These are phyloP conservation scores for Pangasianodon hypophthalmus DNA, from an alignment of 2,113 vertebrate genomes.

Conservation along the genomic window DNA sequence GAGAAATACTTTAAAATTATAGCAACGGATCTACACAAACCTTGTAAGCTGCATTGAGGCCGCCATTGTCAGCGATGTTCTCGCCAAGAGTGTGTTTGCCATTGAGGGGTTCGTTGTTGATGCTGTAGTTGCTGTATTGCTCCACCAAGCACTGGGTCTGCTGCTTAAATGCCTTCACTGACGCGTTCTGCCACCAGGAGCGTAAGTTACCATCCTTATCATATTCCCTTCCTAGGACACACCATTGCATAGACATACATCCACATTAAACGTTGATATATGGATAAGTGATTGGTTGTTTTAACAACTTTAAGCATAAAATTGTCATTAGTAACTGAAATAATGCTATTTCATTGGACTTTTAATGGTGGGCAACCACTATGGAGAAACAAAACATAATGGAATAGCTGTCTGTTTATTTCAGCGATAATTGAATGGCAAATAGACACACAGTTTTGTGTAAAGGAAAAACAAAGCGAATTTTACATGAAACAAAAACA, in stretches of 20 bases:
- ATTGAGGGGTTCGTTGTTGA: conserved; percentile 87
- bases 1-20: neutral
- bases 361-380: neutral
- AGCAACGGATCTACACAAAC: conserved; percentile 61
- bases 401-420: neutral
- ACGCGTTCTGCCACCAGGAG: conserved; percentile 95
- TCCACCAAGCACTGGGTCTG: conserved; percentile 93
- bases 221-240: conserved; percentile 86
- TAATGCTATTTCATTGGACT: neutral
- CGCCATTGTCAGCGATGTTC: conserved; percentile 96
- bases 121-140: conserved; percentile 89
- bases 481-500: neutral
- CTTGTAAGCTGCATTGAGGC: conserved; percentile 92
- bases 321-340: neutral
- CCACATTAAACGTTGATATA: neutral
- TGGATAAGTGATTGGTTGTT: neutral
- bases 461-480: neutral
- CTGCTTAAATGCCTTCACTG: conserved; percentile 90
- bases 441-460: neutral
- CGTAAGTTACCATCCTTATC: conserved; percentile 95
- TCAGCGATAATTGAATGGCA: neutral
- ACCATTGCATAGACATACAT: neutral
- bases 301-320: neutral
- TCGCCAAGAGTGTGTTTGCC: conserved; percentile 94
- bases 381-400: neutral